phyloP scores from a whole-genome alignment of 2,888 invertebrate genomes.

The Leptinotarsa haldemani region DNA sequence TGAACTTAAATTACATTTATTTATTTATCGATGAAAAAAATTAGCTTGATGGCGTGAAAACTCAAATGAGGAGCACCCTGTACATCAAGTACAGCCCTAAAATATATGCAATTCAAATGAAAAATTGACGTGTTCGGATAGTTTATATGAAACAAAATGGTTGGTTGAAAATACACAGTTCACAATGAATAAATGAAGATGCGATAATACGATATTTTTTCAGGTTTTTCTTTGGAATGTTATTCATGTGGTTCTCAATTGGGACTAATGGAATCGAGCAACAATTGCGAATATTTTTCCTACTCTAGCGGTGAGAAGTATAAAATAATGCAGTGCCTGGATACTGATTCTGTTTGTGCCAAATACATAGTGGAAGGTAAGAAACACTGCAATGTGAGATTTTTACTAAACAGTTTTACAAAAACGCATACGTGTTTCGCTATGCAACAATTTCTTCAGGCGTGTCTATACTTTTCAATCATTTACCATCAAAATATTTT shows the following conservation, averaged over 20 bases:
- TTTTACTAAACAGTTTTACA: too few species aligned
- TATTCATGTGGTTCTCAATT: slow-evolving; percentile 53
- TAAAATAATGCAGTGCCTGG: slow-evolving; percentile 47
- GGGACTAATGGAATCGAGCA: slow-evolving; percentile 40
- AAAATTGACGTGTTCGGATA: too few species aligned
- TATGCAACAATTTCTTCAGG: too few species aligned
- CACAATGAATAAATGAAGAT: neutral
- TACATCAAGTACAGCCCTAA: too few species aligned
- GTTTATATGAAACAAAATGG: too few species aligned
- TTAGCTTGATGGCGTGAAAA: too few species aligned
- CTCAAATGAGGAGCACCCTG: too few species aligned
- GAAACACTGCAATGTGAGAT: slow-evolving; percentile 16
- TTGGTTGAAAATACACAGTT: neutral
- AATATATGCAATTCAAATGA: too few species aligned
- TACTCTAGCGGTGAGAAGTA: slow-evolving; percentile 40
- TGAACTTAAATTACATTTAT: too few species aligned
- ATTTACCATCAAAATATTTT: slow-evolving; percentile 8
- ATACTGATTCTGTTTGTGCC: slow-evolving; percentile 54
- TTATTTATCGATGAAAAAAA: too few species aligned
- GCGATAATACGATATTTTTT: slow-evolving; percentile 23
- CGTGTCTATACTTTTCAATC: too few species aligned
- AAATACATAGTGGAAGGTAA: slow-evolving; percentile 56
- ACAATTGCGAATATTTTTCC: slow-evolving; percentile 49
- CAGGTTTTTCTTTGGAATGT: slow-evolving; percentile 49
- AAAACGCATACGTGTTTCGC: too few species aligned